Conservation (phyloP, 2,888 invertebrate species). For the Adelphocoris suturalis region DNA sequence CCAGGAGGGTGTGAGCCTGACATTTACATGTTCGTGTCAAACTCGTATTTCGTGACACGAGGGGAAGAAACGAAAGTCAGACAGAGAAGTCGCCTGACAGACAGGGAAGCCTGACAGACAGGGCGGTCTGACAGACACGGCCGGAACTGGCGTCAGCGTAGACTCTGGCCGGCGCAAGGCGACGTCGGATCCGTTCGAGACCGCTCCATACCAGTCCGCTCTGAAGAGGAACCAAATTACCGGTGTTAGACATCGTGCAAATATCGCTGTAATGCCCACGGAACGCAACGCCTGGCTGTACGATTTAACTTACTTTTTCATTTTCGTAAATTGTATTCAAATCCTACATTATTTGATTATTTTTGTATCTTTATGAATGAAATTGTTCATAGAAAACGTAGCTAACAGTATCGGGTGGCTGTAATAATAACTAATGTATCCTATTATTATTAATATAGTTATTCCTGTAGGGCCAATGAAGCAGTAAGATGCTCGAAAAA, state of each 20-base stretch:
- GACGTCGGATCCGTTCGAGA: background rate
- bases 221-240: background rate
- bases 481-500: too few relatives aligned
- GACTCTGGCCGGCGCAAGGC: background rate
- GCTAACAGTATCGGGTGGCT: too few relatives aligned
- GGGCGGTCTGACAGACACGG: background rate
- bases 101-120: background rate
- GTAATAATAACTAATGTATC: too few relatives aligned
- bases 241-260: background rate
- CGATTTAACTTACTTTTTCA: background rate
- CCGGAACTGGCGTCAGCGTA: background rate
- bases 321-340: too few relatives aligned
- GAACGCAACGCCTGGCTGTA: background rate
- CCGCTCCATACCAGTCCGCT: background rate
- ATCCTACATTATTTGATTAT: too few relatives aligned
- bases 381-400: too few relatives aligned
- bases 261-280: background rate
- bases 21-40: constrained; percentile 68
- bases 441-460: too few relatives aligned
- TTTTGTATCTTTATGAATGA: too few relatives aligned
- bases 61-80: background rate
- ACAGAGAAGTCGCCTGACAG: background rate
- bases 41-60: constrained; percentile 62
- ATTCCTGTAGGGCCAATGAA: too few relatives aligned
- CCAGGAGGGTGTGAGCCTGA: constrained; percentile 67